These are phyloP conservation scores for Drosophila tristis DNA, from an alignment of 1,140 invertebrate genomes.

Conservation along the genomic window DNA sequence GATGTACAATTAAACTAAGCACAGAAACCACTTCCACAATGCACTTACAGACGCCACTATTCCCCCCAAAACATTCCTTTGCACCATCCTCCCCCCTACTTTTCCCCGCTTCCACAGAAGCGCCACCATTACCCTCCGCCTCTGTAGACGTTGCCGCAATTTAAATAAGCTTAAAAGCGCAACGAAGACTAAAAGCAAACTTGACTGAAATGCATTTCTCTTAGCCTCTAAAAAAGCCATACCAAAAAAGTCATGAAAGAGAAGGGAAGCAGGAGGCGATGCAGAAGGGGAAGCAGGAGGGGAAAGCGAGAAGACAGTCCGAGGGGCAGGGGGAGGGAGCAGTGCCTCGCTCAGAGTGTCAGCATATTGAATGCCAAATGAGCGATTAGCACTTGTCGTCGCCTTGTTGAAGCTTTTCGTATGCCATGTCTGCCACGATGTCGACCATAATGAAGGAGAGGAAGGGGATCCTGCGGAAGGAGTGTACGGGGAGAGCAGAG, in stretches of 20 bases:
- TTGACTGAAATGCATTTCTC: constrained; percentile 58
- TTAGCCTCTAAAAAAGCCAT: constrained; percentile 10
- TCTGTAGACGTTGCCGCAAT: constrained; percentile 40
- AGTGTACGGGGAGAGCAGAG: no score
- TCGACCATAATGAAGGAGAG: constrained; percentile 32
- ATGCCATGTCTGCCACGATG: constrained; percentile 31
- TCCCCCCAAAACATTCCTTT: constrained; percentile 12
- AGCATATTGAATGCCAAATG: constrained; percentile 72
- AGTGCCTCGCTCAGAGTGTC: constrained; percentile 4
- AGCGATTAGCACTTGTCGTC: constrained; percentile 67
- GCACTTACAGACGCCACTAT: constrained; percentile 19
- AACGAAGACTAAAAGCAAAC: constrained; percentile 64
- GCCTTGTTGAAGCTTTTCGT: constrained; percentile 28
- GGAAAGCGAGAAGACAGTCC: not conserved
- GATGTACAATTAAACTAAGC: constrained; percentile 40
- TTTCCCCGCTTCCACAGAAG: not conserved
- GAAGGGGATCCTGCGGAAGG: not conserved
- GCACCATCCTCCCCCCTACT: not conserved
- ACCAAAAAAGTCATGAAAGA: not conserved
- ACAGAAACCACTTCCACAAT: constrained; percentile 43
- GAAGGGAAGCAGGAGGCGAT: no score
- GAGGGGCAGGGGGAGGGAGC: not conserved
- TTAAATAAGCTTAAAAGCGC: constrained; percentile 70
- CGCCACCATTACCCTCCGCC: not conserved
- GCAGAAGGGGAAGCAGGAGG: not conserved